Base-by-base conservation (phyloP, 92 coral and sea anemone species). In the Anthopleura xanthogrammica region DNA sequence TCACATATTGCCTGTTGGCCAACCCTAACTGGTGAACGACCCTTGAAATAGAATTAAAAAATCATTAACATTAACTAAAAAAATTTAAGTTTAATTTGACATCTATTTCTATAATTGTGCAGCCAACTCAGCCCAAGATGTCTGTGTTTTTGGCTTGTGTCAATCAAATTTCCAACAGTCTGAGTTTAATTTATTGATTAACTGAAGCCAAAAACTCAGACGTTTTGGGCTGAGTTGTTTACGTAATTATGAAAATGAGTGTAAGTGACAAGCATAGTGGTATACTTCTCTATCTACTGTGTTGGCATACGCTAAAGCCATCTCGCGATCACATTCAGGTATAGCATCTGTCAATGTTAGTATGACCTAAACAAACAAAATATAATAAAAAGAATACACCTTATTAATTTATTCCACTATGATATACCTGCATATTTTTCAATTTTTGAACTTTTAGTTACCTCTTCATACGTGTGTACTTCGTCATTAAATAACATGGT, bases 401-500 rank as follows among this genome's bases (percentile, higher is more conserved):
- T 46, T 46, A 46, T 46, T 0, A 5, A 46, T 46, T 46, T 9
- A 46, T 46, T 46, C 5, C 50, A 46, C 5, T 46, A 46, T 46
- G 0, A 5, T 5, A 2, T 0, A 46, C 5, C 50, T 46, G 9
- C 50, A 46, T 36, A 5, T 76, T 46, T 3, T 36, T 48, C 13
- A 40, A 29, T 29, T 29, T 29, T 36, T 73, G 14, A 43, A 76
- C 7, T 19, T 14, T 72, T 12, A 36, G 39, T 40, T 78, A 95
- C 98, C 92, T 89, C 98, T 12, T 95, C 98, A 88, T 94, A 95
- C 4, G 98, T 93, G 83, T 95, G 98, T 39, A 92, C 91, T 94
- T 95, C 98, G 88, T 95, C 98, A 88, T 95, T 95, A 57, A 94
- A 95, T 72, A 95, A 86, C 91, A 95, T 86, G 76, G 98, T 94